Evolutionary conservation across 2,113 vertebrate genomes (phyloP), one percentile per base, ranked within the genome.

Genomic region (Carollia perspicillata): DNA sequence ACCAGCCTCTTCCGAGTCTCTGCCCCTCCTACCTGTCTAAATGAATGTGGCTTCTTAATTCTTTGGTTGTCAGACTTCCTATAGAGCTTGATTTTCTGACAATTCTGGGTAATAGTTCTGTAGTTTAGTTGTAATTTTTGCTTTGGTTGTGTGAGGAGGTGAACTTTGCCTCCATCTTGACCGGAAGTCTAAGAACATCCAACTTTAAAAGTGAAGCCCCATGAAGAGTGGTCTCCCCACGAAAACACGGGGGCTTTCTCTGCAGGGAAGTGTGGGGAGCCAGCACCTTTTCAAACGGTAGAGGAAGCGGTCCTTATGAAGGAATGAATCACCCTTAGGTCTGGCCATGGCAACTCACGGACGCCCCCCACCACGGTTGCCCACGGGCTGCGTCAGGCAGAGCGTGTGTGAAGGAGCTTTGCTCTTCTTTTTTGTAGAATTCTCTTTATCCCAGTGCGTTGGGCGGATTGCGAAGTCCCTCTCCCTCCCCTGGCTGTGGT

Each of bases 401-500:
- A n/a, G 28, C 1, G 1, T 17, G 13, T 65, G 13, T 33, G 10
- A 22, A 53, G 49, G 71, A 5, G 74, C 81, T 85, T 60, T 30
- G 28, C 33, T 10, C 66, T 28, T 93, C n/a, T 7, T 84, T 89
- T 85, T 63, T 33, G 40, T 92, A 77, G 71, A 42, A 28, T 65
- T 80, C 42, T 28, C 55, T 42, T 35, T 55, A 12, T 2, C 33
- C 78, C 51, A 13, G 4, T 60, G 37, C 3, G 1, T 5, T n/a
- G 80, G 37, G 58, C 2, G 0, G 49, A 1, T 63, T 6, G 1
- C 18, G 0, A 0, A 20, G 47, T 26, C 33, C 40, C 13, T 30
- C 42, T 71, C 40, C 33, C 60, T 35, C 23, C 60, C 33, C 33
- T 2, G 7, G 44, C 40, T 3, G 10, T 42, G 30, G 51, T 65